Conservation (phyloP, 35 echinoderm and acorn worm species). For the Antedon bifida region DNA sequence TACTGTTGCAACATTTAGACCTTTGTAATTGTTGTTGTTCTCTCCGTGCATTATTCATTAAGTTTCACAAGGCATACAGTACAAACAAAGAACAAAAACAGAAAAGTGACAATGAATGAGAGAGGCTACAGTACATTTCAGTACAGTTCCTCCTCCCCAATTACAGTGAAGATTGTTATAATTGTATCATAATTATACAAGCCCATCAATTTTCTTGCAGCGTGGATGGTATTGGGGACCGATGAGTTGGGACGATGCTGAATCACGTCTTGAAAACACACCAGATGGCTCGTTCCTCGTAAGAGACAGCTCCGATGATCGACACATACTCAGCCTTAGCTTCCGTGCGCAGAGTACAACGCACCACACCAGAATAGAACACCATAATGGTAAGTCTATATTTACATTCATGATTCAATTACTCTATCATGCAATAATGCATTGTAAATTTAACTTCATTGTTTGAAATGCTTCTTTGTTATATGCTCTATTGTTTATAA, state of each 20-base stretch:
- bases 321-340: conserved; percentile 83
- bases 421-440: neutral
- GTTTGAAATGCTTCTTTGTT: neutral
- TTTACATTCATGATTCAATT: neutral
- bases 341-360: conserved; percentile 84
- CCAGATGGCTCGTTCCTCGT: conserved; percentile 98
- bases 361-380: conserved; percentile 91
- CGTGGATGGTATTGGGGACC: conserved; percentile 99
- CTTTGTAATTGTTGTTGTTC: too few species aligned
- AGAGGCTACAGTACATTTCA: too few species aligned
- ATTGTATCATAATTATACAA: too few species aligned
- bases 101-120: too few species aligned
- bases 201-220: conserved; percentile 5
- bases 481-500: neutral
- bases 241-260: conserved; percentile 99
- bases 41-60: too few species aligned
- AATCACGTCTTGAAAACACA: conserved; percentile 74
- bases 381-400: conserved; percentile 58
- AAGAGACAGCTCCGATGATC: conserved; percentile 85
- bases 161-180: too few species aligned
- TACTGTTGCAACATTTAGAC: too few species aligned
- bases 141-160: neutral
- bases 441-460: conserved; percentile 4
- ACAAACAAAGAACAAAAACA: too few species aligned
- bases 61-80: too few species aligned